Percentiles rank a stretch among this genome's conserved stretches.
Conservation (phyloP, 2,113 vertebrate genomes). For the Accipiter virgatus region DNA sequence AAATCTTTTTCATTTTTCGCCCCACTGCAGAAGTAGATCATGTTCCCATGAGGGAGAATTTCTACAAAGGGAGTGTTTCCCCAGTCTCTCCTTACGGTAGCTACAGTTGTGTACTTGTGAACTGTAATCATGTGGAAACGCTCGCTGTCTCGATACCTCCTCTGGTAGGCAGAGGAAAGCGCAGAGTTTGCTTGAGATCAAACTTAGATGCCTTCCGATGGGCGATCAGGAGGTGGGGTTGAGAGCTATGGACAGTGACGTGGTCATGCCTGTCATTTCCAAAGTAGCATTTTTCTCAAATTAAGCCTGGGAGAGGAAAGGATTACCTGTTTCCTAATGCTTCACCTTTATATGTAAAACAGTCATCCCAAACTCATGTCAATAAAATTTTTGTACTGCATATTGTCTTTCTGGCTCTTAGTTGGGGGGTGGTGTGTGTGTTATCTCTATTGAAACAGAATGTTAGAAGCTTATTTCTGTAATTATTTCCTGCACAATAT, state of each 20-base stretch:
- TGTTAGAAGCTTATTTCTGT: background rate
- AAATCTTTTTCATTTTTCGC: background rate
- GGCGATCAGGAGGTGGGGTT: background rate
- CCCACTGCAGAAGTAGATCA: background rate
- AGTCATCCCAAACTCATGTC: conserved; percentile 14
- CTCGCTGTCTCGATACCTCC: background rate
- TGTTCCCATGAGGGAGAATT: background rate
- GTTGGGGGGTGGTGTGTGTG: background rate
- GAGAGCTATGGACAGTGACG: background rate
- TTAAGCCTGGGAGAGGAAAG: background rate
- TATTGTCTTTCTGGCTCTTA: background rate
- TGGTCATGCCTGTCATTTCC: background rate
- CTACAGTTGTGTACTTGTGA: background rate
- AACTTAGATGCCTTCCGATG: background rate
- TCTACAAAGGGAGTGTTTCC: background rate
- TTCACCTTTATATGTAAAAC: conserved; percentile 24
- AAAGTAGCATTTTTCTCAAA: background rate
- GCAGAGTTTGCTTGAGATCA: background rate
- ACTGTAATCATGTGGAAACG: background rate
- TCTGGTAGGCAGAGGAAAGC: background rate
- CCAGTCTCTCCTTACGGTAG: background rate
- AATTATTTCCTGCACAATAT: background rate
- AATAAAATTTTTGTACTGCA: conserved; percentile 68
- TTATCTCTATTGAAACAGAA: background rate
- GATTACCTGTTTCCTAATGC: background rate